Base-by-base conservation (phyloP, 2,888 invertebrate genomes). In the Fragum fragum region DNA sequence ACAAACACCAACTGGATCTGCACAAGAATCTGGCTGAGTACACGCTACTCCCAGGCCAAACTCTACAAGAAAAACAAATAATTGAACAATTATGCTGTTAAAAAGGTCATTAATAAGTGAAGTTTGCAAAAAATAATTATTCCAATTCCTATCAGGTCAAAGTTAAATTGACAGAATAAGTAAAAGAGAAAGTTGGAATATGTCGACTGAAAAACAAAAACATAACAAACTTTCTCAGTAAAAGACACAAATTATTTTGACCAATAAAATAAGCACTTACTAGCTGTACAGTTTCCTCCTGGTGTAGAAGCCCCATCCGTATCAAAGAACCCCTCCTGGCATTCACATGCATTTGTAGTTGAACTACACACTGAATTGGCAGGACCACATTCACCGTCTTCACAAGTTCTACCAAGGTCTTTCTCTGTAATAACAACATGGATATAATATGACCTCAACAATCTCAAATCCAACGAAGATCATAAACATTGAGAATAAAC, bases 301-400 rank as follows among this genome's bases (percentile, higher is more conserved):
- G 23, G 18, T 26, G 57, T 57, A 3, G 7, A 5, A 6, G 57
- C 2, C 5, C 57, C 57, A 26, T 21, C 26, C 5, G 23, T 57
- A 57, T 57, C 57, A 57, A 57, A 57, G 26, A 57, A 57, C 11
- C 57, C 57, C 7, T 57, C 57, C 57, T 57, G 57, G n/a, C 57
- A 57, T 23, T 57, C 57, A 57, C 57, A 57, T 26, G 7, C 26
- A 57, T 21, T 57, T 14, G 57, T 7, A 21, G 57, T 57, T 6
- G 57, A 57, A 57, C 26, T 26, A 57, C 57, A 57, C 9, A 57
- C 57, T 26, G 57, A 57, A 57, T 57, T 57, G 57, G 26, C 57
- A 23, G 57, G 57, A 26, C 57, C 26, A 57, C 57, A 57, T 26
- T 57, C 23, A 7, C 57, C 57, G 23, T 57, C 57, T 57, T 57